Percentiles rank a stretch among this genome's conserved stretches.
Evolutionary conservation across 2,113 vertebrate species (phyloP).

Genomic region (Calidris pygmaea): DNA sequence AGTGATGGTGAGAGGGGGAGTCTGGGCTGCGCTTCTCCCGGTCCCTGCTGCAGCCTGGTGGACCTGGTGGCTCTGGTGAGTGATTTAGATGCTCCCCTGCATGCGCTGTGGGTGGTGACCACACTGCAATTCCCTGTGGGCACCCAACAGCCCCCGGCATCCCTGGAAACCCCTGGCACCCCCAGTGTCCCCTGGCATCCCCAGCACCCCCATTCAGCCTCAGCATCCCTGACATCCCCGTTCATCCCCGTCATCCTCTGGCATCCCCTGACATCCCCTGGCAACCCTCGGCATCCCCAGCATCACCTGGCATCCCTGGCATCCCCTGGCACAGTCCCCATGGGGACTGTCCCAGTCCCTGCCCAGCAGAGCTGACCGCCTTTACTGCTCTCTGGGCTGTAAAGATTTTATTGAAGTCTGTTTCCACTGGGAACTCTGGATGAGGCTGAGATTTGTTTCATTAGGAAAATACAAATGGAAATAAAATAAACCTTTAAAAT

Average conservation of each 20-base stretch:
- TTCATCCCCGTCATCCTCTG: too few relatives aligned
- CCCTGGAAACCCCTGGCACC: not conserved
- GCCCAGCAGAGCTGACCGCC: not conserved
- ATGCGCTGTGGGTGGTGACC: fast-evolving
- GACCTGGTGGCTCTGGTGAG: not conserved
- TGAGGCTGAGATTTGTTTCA: not conserved
- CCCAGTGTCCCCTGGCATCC: too few relatives aligned
- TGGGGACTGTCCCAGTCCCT: fast-evolving
- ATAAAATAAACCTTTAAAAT: not conserved
- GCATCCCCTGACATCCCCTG: too few relatives aligned
- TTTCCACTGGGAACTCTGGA: not conserved
- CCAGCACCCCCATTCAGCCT: too few relatives aligned
- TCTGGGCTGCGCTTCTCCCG: fast-evolving
- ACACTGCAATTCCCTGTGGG: not conserved
- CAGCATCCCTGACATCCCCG: too few relatives aligned
- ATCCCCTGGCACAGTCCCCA: not conserved
- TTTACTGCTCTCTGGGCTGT: fast-evolving
- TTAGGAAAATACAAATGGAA: not conserved
- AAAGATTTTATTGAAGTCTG: not conserved
- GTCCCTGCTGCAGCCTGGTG: not conserved
- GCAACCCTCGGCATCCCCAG: too few relatives aligned
- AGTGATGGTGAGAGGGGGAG: fast-evolving
- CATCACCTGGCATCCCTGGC: too few relatives aligned
- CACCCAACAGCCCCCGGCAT: not conserved
- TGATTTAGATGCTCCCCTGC: not conserved